A percentile compares a stretch with the other conserved stretches of the same genome.
phyloP scores from a whole-genome alignment of 2,113 vertebrate species.

The Strix uralensis region DNA sequence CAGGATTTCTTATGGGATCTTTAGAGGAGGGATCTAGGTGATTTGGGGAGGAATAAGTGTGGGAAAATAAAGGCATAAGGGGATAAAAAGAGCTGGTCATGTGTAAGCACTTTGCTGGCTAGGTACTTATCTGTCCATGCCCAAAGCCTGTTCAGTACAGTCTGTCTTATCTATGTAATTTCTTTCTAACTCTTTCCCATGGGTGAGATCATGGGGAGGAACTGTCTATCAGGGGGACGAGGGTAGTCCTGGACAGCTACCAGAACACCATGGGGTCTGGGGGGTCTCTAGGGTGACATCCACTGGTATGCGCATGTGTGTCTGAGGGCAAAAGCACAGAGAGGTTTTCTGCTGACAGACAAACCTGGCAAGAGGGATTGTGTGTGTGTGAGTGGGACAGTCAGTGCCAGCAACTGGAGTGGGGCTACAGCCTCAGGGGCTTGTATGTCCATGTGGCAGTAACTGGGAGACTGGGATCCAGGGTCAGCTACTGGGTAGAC shows the following conservation, averaged over 20 bases:
- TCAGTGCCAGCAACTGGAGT: background rate
- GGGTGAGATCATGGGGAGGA: background rate
- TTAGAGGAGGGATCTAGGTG: background rate
- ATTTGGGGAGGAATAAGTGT: background rate
- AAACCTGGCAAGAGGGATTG: rapidly evolving
- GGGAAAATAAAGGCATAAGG: background rate
- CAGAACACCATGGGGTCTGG: background rate
- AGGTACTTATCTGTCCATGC: background rate
- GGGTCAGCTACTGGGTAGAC: background rate
- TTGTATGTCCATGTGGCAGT: background rate
- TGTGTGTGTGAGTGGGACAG: background rate
- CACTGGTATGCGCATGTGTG: no score
- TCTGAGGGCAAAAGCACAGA: background rate
- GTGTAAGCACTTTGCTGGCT: background rate
- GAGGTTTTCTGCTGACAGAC: rapidly evolving
- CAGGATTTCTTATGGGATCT: background rate
- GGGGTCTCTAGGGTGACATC: background rate
- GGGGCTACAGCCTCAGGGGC: rapidly evolving
- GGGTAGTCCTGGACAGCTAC: background rate
- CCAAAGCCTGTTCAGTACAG: background rate
- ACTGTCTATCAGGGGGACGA: background rate
- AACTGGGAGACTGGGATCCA: background rate
- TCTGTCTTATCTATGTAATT: background rate
- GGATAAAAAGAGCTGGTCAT: background rate
- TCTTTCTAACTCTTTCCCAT: background rate